phyloP scores from a whole-genome alignment of 1,140 invertebrate species.

The Brachionus angularis region DNA sequence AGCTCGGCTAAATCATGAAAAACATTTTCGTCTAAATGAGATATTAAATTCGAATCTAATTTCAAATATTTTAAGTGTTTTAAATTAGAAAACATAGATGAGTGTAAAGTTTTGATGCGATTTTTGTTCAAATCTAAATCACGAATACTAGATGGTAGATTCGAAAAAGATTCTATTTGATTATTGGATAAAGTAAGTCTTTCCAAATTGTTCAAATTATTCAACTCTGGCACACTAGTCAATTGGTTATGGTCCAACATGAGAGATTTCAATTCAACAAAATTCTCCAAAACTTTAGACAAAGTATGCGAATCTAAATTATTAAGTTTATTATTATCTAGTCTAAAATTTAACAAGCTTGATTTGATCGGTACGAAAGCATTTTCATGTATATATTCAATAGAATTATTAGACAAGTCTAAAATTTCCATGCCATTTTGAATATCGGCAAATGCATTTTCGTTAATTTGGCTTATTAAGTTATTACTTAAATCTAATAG shows the following conservation, averaged over 20 bases:
- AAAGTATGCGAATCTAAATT: neutral
- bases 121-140: constrained; percentile 12
- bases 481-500: neutral
- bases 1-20: constrained; percentile 11
- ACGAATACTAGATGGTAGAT: neutral
- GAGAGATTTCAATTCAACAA: neutral
- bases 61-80: constrained; percentile 10
- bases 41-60: constrained; percentile 14
- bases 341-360: neutral
- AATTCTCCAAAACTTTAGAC: neutral
- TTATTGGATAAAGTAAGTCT: constrained; percentile 3
- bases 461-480: neutral
- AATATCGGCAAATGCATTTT: neutral
- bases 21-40: neutral
- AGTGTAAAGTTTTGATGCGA: neutral
- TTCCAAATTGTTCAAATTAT: neutral
- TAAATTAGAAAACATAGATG: neutral
- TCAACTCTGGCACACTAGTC: neutral
- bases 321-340: neutral
- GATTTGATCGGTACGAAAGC: neutral
- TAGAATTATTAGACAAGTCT: neutral
- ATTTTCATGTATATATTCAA: neutral
- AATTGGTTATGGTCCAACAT: neutral
- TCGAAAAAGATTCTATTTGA: neutral
- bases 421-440: neutral